A percentile compares a stretch with the other conserved stretches of the same genome.
phyloP scores from a whole-genome alignment of 2,888 invertebrate genomes.

The Hydrotaea cyrtoneurina region DNA sequence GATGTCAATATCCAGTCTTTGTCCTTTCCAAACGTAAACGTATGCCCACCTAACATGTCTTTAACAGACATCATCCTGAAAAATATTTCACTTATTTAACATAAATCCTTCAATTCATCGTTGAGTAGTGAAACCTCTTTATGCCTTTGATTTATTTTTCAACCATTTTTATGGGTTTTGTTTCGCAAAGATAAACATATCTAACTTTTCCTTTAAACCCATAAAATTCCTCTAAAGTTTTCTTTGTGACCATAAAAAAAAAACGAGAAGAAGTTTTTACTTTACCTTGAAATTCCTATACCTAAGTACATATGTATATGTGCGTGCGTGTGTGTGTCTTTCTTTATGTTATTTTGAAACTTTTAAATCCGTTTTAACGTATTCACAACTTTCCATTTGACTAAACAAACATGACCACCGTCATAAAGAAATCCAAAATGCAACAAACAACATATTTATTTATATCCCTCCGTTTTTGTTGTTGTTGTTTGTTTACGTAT shows the following conservation, averaged over 20 bases:
- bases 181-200: neutral
- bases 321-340: too few relatives aligned
- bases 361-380: conserved; percentile 58
- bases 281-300: conserved; percentile 17
- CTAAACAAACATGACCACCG: conserved; percentile 61
- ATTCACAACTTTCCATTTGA: conserved; percentile 66
- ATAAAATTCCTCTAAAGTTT: neutral
- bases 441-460: conserved; percentile 34
- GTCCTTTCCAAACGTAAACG: neutral
- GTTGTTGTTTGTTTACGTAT: neutral
- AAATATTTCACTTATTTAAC: neutral
- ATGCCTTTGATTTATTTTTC: neutral
- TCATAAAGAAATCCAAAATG: conserved; percentile 47
- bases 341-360: conserved; percentile 46
- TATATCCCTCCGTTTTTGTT: neutral
- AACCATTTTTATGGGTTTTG: neutral
- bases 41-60: neutral
- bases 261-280: neutral
- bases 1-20: too few relatives aligned
- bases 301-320: neutral
- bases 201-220: neutral
- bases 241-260: neutral
- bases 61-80: neutral
- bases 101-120: conserved; percentile 1
- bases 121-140: neutral